Percentiles rank a stretch among this genome's conserved stretches.
These are phyloP conservation scores for Eupithecia vulgata DNA, from an alignment of 2,888 invertebrate genomes.

Conservation along the genomic window DNA sequence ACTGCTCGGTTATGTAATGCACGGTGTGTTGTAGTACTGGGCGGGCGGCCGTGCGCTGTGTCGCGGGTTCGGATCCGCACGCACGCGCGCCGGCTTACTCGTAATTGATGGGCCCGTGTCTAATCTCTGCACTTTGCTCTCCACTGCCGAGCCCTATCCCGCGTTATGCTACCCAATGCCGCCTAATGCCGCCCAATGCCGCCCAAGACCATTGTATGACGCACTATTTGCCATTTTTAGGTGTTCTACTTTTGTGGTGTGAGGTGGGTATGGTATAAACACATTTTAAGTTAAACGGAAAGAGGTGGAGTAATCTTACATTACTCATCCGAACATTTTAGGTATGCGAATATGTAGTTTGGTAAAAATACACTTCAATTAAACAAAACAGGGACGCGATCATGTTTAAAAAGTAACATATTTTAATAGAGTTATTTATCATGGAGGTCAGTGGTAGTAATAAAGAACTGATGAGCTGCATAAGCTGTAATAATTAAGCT, in stretches of 20 bases:
- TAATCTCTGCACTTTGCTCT: conserved; percentile 80
- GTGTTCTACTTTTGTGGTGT: neutral
- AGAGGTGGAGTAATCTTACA: neutral
- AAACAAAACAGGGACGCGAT: neutral
- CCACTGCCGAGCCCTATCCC: conserved; percentile 14
- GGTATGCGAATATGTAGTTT: neutral
- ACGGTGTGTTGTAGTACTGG: neutral
- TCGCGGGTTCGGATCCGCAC: conserved; percentile 65
- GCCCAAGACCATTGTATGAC: neutral
- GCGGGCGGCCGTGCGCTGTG: conserved; percentile 32
- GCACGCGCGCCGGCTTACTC: conserved; percentile 79
- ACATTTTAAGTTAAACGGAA: neutral
- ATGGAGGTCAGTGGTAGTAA: neutral
- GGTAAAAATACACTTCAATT: neutral
- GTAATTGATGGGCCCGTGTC: conserved; percentile 79
- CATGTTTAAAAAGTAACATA: neutral
- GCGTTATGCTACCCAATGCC: neutral
- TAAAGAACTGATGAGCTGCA: neutral
- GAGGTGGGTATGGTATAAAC: neutral
- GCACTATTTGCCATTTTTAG: neutral
- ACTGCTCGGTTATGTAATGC: neutral
- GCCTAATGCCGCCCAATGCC: neutral
- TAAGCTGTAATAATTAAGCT: neutral
- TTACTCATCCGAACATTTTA: too few relatives aligned
- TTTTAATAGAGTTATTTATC: neutral